Percentiles rank a stretch among this genome's conserved stretches.
These are phyloP conservation scores for Tinea pellionella DNA, from an alignment of 2,888 invertebrate species.

Conservation along the genomic window DNA sequence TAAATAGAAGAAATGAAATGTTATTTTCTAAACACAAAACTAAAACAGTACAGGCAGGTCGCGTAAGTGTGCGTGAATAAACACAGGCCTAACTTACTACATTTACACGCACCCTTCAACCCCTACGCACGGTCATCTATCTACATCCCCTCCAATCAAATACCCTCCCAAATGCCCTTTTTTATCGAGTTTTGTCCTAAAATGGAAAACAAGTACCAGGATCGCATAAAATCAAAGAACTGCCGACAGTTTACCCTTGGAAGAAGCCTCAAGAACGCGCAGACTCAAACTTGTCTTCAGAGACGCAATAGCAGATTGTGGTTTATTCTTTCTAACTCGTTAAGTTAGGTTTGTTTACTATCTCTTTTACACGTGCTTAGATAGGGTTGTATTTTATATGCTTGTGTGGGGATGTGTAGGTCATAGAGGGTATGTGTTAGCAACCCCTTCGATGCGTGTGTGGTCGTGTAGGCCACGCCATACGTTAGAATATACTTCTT, in stretches of 20 bases:
- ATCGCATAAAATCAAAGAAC: conserved; percentile 36
- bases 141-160: background rate
- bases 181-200: conserved; percentile 69
- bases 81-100: background rate
- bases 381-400: conserved; percentile 34
- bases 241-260: conserved; percentile 51
- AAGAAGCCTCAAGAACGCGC: conserved; percentile 51
- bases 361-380: conserved; percentile 45
- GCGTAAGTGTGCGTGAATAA: background rate
- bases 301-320: background rate
- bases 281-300: conserved; percentile 43
- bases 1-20: too few species aligned
- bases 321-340: conserved; percentile 47
- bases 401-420: conserved; percentile 35
- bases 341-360: conserved; percentile 17
- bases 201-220: conserved; percentile 69
- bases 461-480: conserved; percentile 53
- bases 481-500: conserved; percentile 49
- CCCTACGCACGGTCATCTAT: background rate
- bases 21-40: too few species aligned
- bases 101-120: conserved; percentile 34
- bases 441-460: conserved; percentile 64
- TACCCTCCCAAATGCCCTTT: conserved; percentile 48
- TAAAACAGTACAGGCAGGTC: too few species aligned
- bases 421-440: conserved; percentile 28